Evolutionary conservation across 2,797 vertebrate genomes (phyloP), one percentile per base, ranked within the genome.

Genomic region (Gila robusta): DNA sequence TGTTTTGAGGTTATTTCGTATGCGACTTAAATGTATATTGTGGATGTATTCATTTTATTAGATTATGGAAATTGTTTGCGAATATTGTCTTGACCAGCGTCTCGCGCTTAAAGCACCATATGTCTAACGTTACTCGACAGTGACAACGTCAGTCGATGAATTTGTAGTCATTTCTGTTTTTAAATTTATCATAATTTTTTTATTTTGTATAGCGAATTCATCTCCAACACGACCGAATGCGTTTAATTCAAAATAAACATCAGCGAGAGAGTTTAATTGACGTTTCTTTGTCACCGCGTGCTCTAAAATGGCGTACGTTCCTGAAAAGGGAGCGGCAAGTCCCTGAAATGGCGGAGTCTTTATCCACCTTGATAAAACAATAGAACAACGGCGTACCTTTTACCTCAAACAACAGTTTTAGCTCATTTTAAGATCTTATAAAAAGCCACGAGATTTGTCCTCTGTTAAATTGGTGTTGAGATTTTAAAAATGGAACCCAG

Each of bases 251-350:
- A 44, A 66, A 69, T 59, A 44, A 47, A 23, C 26, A 4, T 0
- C 11, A 35, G 11, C 23, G 1, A 56, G 12, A 16, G 1, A 0
- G 7, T 71, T 79, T 26, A 62, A 9, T 44, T 21, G 1, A 49
- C 28, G 62, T 26, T 37, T 72, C 39, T 47, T 79, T 72, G 37
- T 85, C 21, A 8, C 21, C 37, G 28, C 9, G 39, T 80, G 67
- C 4, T 26, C 6, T 26, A 85, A 85, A 85, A 85, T 85, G 84
- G 84, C 77, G 84, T 56, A 9, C 84, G 54, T 85, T 80, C 77
- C 69, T 72, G 39, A 49, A 37, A 49, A 56, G 67, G 83, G 83
- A 85, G 83, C 83, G 83, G 66, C 26, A 26, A 44, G 35, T 59
- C 14, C 26, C 21, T 47, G 77, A 85, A 85, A 85, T 85, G 84